A percentile compares a stretch with the other conserved stretches of the same genome.
Evolutionary conservation across 2,888 invertebrate genomes (phyloP).

Genomic region (Neria commutata): DNA sequence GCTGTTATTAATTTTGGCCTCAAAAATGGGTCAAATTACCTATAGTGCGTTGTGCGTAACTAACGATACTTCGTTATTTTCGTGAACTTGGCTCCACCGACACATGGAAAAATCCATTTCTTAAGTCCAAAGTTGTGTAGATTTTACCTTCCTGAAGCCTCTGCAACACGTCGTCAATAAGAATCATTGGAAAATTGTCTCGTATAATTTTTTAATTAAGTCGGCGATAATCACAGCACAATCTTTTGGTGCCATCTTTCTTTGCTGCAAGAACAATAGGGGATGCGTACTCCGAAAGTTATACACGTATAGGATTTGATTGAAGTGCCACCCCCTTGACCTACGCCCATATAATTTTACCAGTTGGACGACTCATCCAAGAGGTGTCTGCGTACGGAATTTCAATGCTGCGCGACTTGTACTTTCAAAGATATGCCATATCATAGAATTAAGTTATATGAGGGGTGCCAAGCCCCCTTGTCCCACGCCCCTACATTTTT

Average conservation of each 20-base stretch:
- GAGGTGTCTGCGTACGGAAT: too few species aligned
- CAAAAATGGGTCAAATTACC: slow-evolving; percentile 25
- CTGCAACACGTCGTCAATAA: slow-evolving; percentile 29
- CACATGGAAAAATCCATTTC: slow-evolving; percentile 32
- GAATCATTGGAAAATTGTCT: slow-evolving; percentile 27
- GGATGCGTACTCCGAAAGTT: slow-evolving; percentile 21
- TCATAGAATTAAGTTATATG: too few species aligned
- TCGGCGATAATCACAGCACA: slow-evolving; percentile 32
- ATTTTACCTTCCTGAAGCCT: slow-evolving; percentile 19
- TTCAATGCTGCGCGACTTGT: too few species aligned
- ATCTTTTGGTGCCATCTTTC: slow-evolving; percentile 25
- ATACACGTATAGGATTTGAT: too few species aligned
- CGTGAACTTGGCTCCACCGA: slow-evolving; percentile 21
- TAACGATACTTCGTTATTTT: slow-evolving; percentile 31
- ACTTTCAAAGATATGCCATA: too few species aligned
- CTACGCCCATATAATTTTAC: too few species aligned
- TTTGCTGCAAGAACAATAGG: slow-evolving; percentile 29
- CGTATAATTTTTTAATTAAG: slow-evolving; percentile 30
- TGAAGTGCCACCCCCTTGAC: too few species aligned
- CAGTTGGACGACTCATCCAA: too few species aligned
- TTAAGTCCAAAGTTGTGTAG: slow-evolving; percentile 28
- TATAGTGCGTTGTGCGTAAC: slow-evolving; percentile 28
- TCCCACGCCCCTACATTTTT: too few species aligned
- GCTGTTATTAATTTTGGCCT: too few species aligned
- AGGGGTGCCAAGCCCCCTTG: too few species aligned